Conservation (phyloP, 2,113 vertebrate genomes). For the Alexandromys fortis region DNA sequence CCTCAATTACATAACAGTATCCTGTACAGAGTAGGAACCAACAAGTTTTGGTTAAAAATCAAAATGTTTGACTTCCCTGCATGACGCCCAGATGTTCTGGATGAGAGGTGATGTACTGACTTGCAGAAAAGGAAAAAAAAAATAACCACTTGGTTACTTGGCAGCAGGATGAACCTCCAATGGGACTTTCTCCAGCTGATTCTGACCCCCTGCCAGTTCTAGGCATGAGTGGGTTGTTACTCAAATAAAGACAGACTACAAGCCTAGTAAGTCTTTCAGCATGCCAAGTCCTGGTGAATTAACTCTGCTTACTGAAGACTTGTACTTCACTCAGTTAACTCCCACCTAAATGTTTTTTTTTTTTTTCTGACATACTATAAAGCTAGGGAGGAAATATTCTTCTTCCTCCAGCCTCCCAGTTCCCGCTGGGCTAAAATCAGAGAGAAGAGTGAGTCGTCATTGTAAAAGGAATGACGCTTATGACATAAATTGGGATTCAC, state of each 20-base stretch:
- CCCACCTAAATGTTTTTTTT: conserved; percentile 9
- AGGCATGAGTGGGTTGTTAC: not conserved
- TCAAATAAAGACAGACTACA: not conserved
- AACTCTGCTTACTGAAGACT: not conserved
- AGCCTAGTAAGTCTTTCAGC: conserved; percentile 14
- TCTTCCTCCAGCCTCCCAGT: not conserved
- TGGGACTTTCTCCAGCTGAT: not conserved
- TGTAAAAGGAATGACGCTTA: not conserved
- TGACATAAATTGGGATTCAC: not conserved
- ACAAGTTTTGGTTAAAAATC: conserved; percentile 16
- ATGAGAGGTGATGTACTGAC: not conserved
- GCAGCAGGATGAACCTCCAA: not conserved
- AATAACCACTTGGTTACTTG: not conserved
- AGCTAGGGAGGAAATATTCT: not conserved
- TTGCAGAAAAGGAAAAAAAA: not conserved
- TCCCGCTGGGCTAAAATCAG: conserved; percentile 40
- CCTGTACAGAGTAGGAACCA: not conserved
- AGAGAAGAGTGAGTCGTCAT: not conserved
- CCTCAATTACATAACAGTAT: not conserved
- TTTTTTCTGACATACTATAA: not conserved
- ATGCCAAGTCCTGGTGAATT: not conserved
- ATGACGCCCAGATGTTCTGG: not conserved
- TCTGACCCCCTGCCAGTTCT: not conserved
- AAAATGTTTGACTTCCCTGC: not conserved
- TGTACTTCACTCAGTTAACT: conserved; percentile 38